phyloP scores from a whole-genome alignment of 2,888 invertebrate species.

The Rhamphomyia laevipes region DNA sequence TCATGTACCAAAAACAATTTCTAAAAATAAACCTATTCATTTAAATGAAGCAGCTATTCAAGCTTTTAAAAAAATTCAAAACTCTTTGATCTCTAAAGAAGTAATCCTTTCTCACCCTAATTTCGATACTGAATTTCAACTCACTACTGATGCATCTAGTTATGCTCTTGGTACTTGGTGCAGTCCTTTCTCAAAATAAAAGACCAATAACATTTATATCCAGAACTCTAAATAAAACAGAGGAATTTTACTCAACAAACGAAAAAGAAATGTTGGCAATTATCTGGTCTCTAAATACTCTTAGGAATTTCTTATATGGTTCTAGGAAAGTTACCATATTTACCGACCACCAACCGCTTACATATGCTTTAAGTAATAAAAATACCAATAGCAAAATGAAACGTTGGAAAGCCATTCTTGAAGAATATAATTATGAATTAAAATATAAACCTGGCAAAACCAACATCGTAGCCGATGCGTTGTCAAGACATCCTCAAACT shows the following conservation, averaged over 20 bases:
- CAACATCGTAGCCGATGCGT: slow-evolving; percentile 10
- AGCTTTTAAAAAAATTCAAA: slow-evolving; percentile 8
- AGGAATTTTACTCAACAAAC: slow-evolving; percentile 10
- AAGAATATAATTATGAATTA: slow-evolving; percentile 11
- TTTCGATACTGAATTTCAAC: slow-evolving; percentile 8
- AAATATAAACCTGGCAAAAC: slow-evolving; percentile 8
- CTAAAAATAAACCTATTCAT: slow-evolving; percentile 6
- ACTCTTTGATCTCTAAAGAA: slow-evolving; percentile 8
- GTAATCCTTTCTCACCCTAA: slow-evolving; percentile 6
- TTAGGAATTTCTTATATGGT: slow-evolving; percentile 8
- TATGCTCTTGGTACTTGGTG: slow-evolving; percentile 7
- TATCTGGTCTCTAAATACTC: slow-evolving; percentile 2
- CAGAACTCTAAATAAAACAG: slow-evolving; percentile 7
- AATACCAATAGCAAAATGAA: slow-evolving; percentile 9
- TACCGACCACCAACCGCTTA: slow-evolving; percentile 7
- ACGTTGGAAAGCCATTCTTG: slow-evolving; percentile 12
- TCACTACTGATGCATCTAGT: slow-evolving; percentile 8
- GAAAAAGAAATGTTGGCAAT: slow-evolving; percentile 10
- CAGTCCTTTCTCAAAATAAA: slow-evolving; percentile 7
- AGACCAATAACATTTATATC: slow-evolving; percentile 8
- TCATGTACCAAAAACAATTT: slow-evolving; percentile 7
- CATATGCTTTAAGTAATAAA: slow-evolving; percentile 8
- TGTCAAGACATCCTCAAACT: slow-evolving; percentile 5
- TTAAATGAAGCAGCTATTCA: slow-evolving; percentile 3
- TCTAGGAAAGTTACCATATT: slow-evolving; percentile 3